A percentile compares a stretch with the other conserved stretches of the same genome.
Conservation (phyloP, 2,888 invertebrate genomes). For the Chymomyza fuscimana region DNA sequence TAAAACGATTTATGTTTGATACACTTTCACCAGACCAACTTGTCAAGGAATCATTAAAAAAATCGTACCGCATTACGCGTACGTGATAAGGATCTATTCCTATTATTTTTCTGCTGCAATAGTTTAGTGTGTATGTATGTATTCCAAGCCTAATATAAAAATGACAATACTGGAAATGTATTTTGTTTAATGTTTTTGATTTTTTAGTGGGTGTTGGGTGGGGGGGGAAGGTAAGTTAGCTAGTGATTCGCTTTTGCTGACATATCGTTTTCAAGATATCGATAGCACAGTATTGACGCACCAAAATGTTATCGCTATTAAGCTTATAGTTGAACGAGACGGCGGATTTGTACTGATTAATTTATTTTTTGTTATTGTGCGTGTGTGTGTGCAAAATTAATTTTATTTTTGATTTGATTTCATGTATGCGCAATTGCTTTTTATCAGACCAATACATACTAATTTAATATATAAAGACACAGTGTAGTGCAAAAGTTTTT, state of each 20-base stretch:
- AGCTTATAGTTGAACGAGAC: neutral
- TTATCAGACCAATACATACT: neutral
- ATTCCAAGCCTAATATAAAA: too few relatives aligned
- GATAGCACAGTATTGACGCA: too few relatives aligned
- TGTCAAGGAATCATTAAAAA: constrained; percentile 64
- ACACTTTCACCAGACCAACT: constrained; percentile 76
- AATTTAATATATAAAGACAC: neutral
- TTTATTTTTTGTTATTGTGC: neutral
- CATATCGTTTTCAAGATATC: too few relatives aligned
- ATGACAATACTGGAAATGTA: too few relatives aligned
- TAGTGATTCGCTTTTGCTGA: too few relatives aligned
- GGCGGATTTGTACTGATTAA: neutral
- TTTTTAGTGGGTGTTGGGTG: too few relatives aligned
- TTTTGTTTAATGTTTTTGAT: too few relatives aligned
- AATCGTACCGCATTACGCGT: constrained; percentile 58
- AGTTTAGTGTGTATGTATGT: too few relatives aligned
- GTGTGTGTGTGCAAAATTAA: constrained; percentile 17
- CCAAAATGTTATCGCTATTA: neutral
- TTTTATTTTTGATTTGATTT: constrained; percentile 1
- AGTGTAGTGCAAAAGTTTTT: neutral
- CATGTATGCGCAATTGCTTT: neutral
- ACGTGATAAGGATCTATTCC: constrained; percentile 41
- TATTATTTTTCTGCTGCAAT: neutral
- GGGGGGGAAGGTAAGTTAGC: too few relatives aligned
- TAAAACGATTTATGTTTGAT: constrained; percentile 70